Percentiles rank a stretch among this genome's conserved stretches.
Evolutionary conservation across 2,888 invertebrate genomes (phyloP).

Genomic region (Choreutis nemorana): DNA sequence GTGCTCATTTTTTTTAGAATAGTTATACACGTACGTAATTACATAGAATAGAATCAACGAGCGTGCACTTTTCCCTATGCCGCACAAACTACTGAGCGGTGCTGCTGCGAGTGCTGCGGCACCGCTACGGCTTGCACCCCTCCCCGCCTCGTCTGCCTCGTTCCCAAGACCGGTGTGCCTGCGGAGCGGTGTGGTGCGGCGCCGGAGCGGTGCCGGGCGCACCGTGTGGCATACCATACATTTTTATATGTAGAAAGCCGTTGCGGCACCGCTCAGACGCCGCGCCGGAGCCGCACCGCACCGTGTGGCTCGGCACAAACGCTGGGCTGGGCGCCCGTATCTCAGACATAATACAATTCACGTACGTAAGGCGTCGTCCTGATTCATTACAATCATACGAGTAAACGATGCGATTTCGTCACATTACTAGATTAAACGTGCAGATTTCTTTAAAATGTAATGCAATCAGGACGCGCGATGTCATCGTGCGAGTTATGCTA

Average conservation of each 20-base stretch:
- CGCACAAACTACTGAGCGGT: conserved; percentile 6
- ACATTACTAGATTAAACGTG: too few species aligned
- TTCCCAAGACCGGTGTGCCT: conserved; percentile 1
- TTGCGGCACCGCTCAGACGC: conserved; percentile 1
- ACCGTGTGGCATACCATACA: neutral
- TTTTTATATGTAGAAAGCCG: conserved; percentile 2
- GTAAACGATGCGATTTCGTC: too few species aligned
- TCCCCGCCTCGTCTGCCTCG: conserved; percentile 6
- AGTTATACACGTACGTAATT: conserved; percentile 1
- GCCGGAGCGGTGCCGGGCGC: conserved; percentile 4
- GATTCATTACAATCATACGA: too few species aligned
- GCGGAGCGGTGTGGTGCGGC: conserved; percentile 6
- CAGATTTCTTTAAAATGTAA: too few species aligned
- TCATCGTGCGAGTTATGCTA: too few species aligned
- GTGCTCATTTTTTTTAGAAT: neutral
- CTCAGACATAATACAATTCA: too few species aligned
- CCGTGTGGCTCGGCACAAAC: conserved; percentile 1
- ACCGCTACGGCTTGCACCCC: conserved; percentile 7
- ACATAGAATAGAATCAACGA: neutral
- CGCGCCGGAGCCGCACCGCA: conserved; percentile 3
- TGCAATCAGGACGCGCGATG: too few species aligned
- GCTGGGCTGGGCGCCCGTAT: too few species aligned
- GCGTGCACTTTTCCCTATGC: conserved; percentile 4
- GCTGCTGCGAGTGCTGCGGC: conserved; percentile 7
- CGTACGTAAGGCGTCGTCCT: too few species aligned